Base-by-base conservation (phyloP, 2,888 invertebrate species). In the Caenorhabditis sp. region DNA sequence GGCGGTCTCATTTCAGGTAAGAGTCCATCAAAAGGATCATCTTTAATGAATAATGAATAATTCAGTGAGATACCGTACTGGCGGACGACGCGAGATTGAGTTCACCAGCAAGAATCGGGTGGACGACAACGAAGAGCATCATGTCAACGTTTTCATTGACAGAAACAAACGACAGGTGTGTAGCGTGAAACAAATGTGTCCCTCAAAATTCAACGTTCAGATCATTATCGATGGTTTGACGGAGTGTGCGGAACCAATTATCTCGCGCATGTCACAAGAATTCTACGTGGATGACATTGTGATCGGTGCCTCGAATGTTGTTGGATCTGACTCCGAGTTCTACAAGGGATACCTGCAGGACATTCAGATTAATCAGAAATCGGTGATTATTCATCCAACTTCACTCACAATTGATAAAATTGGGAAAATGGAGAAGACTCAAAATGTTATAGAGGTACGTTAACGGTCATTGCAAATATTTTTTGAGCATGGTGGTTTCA, bases 271-370 rank as follows among this genome's bases (percentile, higher is more conserved):
- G 68, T 82, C 80, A 53, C 85, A 87, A 74, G 86, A 86, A 3
- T 76, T 88, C 32, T 80, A 85, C 15, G 83, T 85, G 6, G 88
- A 88, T 63, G 75, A 79, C 37, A 72, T 87, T 17, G 48, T 85
- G 17, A 61, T 88, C 22, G 88, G 88, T 4, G 73, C 76, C 7
- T 75, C 79, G 39, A 62, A 59, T 53, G 41, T 39, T 24, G 61
- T 70, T 39, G 65, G 53, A 43, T 41, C 50, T 2, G 61, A 65
- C 26, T 43, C 56, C 0, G 61, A 77, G 35, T 77, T 61, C 45
- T 72, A 62, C 53, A 77, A 76, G 76, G 88, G 87, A 27, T 86
- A 85, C 20, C 46, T 88, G 2, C 87, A 87, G 76, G 87, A 88
- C 46, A 63, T 88, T 30, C 86, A 86, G 30, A 52, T 88, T 9